Evolutionary conservation across 1,140 invertebrate species (phyloP).

Genomic region (Drosophila lacteicornis): DNA sequence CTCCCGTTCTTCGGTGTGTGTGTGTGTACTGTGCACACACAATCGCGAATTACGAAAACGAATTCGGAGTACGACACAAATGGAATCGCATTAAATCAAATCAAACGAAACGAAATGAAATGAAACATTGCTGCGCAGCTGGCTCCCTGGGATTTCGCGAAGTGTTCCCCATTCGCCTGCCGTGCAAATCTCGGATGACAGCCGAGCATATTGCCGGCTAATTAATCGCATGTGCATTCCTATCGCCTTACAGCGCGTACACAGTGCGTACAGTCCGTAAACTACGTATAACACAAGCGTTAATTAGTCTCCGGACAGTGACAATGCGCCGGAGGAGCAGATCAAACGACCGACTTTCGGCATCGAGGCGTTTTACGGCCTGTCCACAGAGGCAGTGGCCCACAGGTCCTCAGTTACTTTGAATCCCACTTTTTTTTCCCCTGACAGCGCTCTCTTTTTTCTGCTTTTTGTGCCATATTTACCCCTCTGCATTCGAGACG

Average conservation of each 20-base stretch:
- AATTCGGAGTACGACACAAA: conserved; percentile 35
- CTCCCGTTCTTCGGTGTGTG: conserved; percentile 16
- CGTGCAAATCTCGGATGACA: conserved; percentile 51
- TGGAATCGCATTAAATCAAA: conserved; percentile 63
- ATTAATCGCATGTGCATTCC: conserved; percentile 74
- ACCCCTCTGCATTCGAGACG: conserved; percentile 36
- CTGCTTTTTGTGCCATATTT: conserved; percentile 20
- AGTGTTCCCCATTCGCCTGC: conserved; percentile 12
- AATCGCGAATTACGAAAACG: conserved; percentile 50
- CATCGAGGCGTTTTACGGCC: conserved; percentile 7
- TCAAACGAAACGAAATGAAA: conserved; percentile 52
- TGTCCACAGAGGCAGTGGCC: conserved; percentile 42
- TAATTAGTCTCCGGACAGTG: conserved; percentile 68
- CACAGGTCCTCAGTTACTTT: conserved; percentile 28
- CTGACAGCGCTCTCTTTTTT: conserved; percentile 1
- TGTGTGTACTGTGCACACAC: conserved; percentile 16
- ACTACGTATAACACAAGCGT: conserved; percentile 16
- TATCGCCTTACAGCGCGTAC: conserved; percentile 1
- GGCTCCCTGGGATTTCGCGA: conserved; percentile 7
- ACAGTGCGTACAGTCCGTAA: conserved; percentile 2
- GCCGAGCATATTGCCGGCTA: conserved; percentile 58
- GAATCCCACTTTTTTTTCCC: conserved; percentile 19
- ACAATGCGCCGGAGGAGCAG: conserved; percentile 62
- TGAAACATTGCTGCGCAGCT: conserved; percentile 28
- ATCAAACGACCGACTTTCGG: conserved; percentile 63